Evolutionary conservation across 2,888 invertebrate genomes (phyloP), one percentile per base, ranked within the genome.

Genomic region (Abrostola triplasia): DNA sequence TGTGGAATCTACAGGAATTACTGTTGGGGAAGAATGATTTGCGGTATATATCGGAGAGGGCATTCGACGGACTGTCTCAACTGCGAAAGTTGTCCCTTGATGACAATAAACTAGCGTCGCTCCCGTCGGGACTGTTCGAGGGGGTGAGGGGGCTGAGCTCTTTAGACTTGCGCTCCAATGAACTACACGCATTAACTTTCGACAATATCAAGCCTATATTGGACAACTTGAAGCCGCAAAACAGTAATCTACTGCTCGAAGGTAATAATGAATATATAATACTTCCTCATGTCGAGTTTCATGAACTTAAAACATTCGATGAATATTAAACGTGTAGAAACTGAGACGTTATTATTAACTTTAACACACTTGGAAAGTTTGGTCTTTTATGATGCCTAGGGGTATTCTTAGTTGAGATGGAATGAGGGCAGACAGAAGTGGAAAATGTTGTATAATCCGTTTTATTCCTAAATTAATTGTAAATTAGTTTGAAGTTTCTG

Each of bases 131-230:
- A 44, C 93, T 97, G 69, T 96, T 98, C 71, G 96, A 96, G 70
- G 97, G 96, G n/a, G 96, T 97, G 11, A 95, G 96, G 42, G 96
- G 96, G 4, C 95, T 98, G 36, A 95, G 96, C 82, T 96, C 96
- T 77, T 94, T 98, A 83, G 97, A 98, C 91, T 94, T 98, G 75
- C 96, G 97, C 85, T 96, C 96, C 73, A 98, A 98, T 90, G 95
- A 95, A 79, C 95, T 98, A 83, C 96, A 96, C 88, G 97, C 97
- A 59, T 94, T 98, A 88, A 97, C 97, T 82, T 96, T 96, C 88
- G 96, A 97, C 86, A 97, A 97, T 85, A 95, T 97, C 82, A 96
- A 96, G 87, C 97, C 97, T 67, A 96, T 98, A 90, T 95, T 97
- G 90, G 96, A 96, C 88, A 97, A 97, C 91, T 95, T 98, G 90